Evolutionary conservation across 2,113 vertebrate species (phyloP).

Genomic region (Odocoileus hemionus): DNA sequence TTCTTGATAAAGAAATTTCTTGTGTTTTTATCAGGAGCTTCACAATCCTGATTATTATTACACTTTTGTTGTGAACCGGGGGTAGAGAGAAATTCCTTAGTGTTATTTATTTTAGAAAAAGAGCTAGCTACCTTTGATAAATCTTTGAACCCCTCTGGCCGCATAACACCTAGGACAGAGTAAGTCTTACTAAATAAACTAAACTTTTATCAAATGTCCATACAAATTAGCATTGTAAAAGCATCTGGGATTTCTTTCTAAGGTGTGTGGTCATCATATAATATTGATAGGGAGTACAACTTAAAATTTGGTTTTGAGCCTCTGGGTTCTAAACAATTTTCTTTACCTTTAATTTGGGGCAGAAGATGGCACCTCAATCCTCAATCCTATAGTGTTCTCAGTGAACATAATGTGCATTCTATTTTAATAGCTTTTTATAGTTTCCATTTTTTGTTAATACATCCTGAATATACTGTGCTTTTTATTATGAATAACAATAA

Average conservation of each 20-base stretch:
- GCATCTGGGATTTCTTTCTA: not conserved
- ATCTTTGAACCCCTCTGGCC: not conserved
- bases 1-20: not conserved
- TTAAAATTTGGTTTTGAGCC: slow-evolving; percentile 6
- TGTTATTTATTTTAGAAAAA: not conserved
- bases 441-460: slow-evolving; percentile 62
- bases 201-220: not conserved
- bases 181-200: not conserved
- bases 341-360: not conserved
- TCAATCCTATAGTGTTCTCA: not conserved
- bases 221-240: not conserved
- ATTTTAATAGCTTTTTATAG: slow-evolving; percentile 59
- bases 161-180: not conserved
- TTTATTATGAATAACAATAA: slow-evolving; percentile 70
- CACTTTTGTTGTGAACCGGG: not conserved
- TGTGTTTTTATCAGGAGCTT: not conserved
- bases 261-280: not conserved
- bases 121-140: not conserved
- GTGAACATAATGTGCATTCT: slow-evolving; percentile 45
- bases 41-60: not conserved
- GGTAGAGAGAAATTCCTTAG: not conserved
- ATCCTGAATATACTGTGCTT: slow-evolving; percentile 57
- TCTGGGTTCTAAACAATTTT: not conserved
- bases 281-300: not conserved
- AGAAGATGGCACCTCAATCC: not conserved